These are phyloP conservation scores for Leucoraja ocellata DNA, from an alignment of 2,797 vertebrate species.

Conservation along the genomic window DNA sequence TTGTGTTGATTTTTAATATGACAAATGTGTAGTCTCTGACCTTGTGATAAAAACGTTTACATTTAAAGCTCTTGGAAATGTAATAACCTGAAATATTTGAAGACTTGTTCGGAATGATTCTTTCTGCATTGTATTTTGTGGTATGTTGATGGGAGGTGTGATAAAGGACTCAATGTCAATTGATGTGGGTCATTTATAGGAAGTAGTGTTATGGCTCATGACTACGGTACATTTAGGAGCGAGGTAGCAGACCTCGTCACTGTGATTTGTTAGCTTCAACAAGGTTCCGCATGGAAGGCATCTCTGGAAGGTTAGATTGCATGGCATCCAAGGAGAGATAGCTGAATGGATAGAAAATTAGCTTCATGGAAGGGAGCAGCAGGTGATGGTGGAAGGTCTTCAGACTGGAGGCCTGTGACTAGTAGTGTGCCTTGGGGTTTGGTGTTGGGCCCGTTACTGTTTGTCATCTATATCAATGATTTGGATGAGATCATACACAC, in stretches of 20 bases:
- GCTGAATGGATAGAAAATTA: too few species aligned
- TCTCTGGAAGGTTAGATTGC: too few species aligned
- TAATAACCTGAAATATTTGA: too few species aligned
- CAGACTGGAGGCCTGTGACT: too few species aligned
- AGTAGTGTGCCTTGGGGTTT: too few species aligned
- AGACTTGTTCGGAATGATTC: neutral
- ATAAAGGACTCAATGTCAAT: neutral
- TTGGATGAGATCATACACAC: too few species aligned
- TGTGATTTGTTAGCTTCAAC: neutral
- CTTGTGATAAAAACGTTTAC: neutral
- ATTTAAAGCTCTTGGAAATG: neutral
- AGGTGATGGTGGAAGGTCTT: too few species aligned
- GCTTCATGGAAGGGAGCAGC: too few species aligned
- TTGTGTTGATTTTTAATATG: neutral
- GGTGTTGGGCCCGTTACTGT: too few species aligned
- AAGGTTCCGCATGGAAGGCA: too few species aligned
- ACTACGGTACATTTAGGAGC: neutral
- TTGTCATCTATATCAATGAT: too few species aligned
- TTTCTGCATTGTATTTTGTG: neutral
- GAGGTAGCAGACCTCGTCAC: neutral
- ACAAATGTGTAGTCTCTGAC: neutral
- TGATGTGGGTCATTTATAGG: neutral
- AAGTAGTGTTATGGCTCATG: neutral
- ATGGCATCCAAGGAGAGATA: too few species aligned
- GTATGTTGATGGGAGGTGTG: neutral